Percentiles rank a stretch among this genome's conserved stretches.
Conservation (phyloP, 2,888 invertebrate species). For the Abscondita cerata region DNA sequence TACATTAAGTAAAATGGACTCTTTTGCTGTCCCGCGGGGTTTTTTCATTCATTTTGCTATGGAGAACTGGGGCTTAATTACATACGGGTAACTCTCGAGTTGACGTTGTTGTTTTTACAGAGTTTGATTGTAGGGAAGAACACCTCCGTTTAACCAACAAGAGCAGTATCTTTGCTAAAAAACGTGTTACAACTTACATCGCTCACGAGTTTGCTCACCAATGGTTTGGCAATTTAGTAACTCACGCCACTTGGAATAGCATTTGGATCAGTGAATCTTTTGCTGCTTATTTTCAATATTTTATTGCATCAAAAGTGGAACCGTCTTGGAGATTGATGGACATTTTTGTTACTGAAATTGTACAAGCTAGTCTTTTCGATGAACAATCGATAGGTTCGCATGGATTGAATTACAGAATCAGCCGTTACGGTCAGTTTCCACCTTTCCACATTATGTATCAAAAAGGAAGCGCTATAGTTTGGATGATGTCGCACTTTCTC, state of each 20-base stretch:
- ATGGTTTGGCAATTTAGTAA: conserved; percentile 61
- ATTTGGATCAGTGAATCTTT: conserved; percentile 63
- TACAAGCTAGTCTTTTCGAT: conserved; percentile 1
- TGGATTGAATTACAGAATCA: conserved; percentile 7
- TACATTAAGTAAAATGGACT: conserved; percentile 68
- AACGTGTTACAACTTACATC: conserved; percentile 51
- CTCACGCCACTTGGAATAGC: conserved; percentile 56
- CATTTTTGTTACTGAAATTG: conserved; percentile 52
- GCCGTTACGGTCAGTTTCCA: conserved; percentile 18
- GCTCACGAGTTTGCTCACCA: conserved; percentile 66
- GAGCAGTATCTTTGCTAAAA: conserved; percentile 33
- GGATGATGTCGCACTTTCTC: conserved; percentile 24
- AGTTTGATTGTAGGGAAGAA: conserved; percentile 14
- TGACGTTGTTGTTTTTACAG: not conserved
- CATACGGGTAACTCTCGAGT: conserved; percentile 64
- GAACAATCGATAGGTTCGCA: conserved; percentile 8
- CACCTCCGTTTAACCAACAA: conserved; percentile 7
- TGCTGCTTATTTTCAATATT: conserved; percentile 62
- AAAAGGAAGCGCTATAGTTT: conserved; percentile 16
- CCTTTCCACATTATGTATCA: conserved; percentile 20
- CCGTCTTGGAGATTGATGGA: conserved; percentile 58
- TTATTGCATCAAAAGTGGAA: conserved; percentile 49
- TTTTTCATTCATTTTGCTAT: conserved; percentile 82
- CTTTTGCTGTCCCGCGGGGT: conserved; percentile 79
- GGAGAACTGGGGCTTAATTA: conserved; percentile 94